Evolutionary conservation across 2,888 invertebrate species (phyloP), one percentile per base, ranked within the genome.

Genomic region (Polydrusus tereticollis): DNA sequence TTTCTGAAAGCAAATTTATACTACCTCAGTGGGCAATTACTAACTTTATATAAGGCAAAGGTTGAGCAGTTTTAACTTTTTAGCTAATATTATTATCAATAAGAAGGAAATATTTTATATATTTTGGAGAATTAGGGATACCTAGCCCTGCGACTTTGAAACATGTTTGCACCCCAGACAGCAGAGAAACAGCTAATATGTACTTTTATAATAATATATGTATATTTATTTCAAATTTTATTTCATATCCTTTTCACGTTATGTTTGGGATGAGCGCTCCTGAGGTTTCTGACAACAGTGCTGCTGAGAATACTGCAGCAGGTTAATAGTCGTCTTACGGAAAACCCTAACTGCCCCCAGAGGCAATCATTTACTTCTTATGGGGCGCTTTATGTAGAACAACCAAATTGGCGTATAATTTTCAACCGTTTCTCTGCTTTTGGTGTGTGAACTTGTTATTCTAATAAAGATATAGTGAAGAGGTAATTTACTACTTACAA

Each of bases 321-420:
- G 57, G 72, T 72, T 72, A 72, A 72, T 72, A 68, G 72, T 45
- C 68, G 64, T 68, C 72, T 72, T 72, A 72, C 68, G 72, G 63
- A 68, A 68, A 68, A 62, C 72, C 64, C 64, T 63, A 72, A 67
- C 67, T 72, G 68, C 68, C 64, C 72, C 64, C 47, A 8, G 68
- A 58, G 72, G 64, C 68, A 64, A 68, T 72, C 64, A 72, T 68
- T 72, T 72, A 68, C 52, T 72, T 72, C 65, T 68, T 72, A 72
- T 68, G 38, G 63, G 65, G 63, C 72, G 55, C 45, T 72, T 68
- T 69, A 72, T 72, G 72, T 68, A 69, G 69, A 72, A 72, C 72
- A 59, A 52, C 64, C 64, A 68, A 69, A 72, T 72, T 72, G 72
- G 72, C 52, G 67, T 67, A 72, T 72, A 72, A 72, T 72, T 72